Conservation (phyloP, 1,140 invertebrate species). For the Zaprionus taronus region DNA sequence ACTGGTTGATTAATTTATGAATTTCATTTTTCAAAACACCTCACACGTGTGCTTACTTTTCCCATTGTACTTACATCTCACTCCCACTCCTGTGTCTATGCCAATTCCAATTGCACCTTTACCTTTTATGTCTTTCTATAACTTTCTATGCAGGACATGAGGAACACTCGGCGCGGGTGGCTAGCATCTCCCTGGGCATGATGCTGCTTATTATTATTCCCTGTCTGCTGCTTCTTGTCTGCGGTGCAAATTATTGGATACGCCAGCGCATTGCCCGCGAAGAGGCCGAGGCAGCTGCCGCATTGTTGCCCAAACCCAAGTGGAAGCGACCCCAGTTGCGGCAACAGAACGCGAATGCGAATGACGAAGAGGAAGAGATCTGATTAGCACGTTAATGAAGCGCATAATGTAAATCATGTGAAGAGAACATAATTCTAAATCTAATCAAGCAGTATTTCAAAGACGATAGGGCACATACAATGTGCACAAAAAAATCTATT, state of each 20-base stretch:
- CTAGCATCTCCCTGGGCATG: constrained; percentile 91
- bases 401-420: constrained; percentile 30
- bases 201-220: constrained; percentile 91
- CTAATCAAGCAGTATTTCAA: constrained; percentile 14
- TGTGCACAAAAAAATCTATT: not conserved
- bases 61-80: not conserved
- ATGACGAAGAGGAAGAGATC: constrained; percentile 24
- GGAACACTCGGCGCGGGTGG: constrained; percentile 90
- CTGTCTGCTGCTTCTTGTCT: constrained; percentile 89
- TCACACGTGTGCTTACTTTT: constrained; percentile 3
- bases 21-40: constrained; percentile 43
- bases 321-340: constrained; percentile 50
- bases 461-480: not conserved
- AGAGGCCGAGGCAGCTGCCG: constrained; percentile 67
- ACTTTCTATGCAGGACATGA: constrained; percentile 88
- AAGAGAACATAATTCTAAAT: constrained; percentile 11
- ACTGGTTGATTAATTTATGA: constrained; percentile 69
- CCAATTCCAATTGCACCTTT: constrained; percentile 23
- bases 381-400: constrained; percentile 61
- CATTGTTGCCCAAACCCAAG: constrained; percentile 56
- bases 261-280: constrained; percentile 72
- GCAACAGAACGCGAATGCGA: not conserved
- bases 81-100: constrained; percentile 23
- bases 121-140: constrained; percentile 3
- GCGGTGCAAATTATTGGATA: constrained; percentile 85